Conservation (phyloP, 2,113 vertebrate genomes). For the Microtus oregoni region DNA sequence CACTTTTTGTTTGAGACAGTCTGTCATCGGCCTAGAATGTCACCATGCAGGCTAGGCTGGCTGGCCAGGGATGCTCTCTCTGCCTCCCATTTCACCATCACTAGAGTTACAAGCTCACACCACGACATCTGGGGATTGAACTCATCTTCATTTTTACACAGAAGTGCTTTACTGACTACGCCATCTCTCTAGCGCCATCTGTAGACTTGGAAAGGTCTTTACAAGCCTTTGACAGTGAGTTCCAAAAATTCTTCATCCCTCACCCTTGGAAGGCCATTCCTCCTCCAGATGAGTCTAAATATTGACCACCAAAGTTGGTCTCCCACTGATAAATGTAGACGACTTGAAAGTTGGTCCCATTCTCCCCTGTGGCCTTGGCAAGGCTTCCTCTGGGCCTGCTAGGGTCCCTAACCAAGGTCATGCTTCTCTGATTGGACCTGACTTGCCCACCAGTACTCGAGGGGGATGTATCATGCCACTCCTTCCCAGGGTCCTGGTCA, state of each 20-base stretch:
- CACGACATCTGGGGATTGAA: neutral
- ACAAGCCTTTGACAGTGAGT: neutral
- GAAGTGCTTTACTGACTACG: neutral
- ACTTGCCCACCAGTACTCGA: neutral
- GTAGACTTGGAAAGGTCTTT: neutral
- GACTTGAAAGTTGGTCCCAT: neutral
- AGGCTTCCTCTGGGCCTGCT: neutral
- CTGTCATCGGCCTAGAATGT: neutral
- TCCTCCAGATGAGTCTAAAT: neutral
- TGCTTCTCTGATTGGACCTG: neutral
- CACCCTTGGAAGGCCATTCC: neutral
- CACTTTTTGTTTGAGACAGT: neutral
- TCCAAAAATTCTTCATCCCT: neutral
- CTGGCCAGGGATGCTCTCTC: neutral
- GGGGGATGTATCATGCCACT: fast-evolving
- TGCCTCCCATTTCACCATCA: neutral
- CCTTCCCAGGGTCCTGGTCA: fast-evolving
- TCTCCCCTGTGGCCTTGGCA: neutral
- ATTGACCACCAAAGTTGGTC: neutral
- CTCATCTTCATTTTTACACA: neutral
- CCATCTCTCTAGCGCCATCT: neutral
- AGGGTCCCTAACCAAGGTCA: neutral
- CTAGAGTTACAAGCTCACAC: neutral
- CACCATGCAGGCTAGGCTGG: neutral
- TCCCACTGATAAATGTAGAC: neutral